Evolutionary conservation across 2,888 invertebrate genomes (phyloP), one percentile per base, ranked within the genome.

Genomic region (Ptychoptera contaminata): DNA sequence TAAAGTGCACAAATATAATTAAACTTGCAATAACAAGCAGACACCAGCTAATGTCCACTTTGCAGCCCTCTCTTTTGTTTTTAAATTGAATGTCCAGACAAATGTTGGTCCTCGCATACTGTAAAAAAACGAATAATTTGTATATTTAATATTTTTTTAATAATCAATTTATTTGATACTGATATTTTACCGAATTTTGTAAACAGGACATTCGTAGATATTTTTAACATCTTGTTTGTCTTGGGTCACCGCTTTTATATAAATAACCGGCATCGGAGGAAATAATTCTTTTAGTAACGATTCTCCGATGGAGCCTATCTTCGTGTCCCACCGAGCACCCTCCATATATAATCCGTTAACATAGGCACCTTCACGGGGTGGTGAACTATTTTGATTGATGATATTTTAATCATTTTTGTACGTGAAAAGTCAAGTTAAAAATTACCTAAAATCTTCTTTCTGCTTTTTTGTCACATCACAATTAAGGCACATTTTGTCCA

Each of bases 401-500:
- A 46, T 37, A 23, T n/a, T 34, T 39, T 43, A 16, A n/a, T n/a
- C 39, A 39, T 37, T 34, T 35, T 11, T 41, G n/a, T 44, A 34
- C 14, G 40, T 12, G 16, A 34, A 40, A 43, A 46, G 30, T 16
- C 35, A 37, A 35, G 30, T 38, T 16, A n/a, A n/a, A 37, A 55
- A 65, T 67, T 65, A 82, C 76, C 74, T 77, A 60, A 93, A 81
- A 56, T 94, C 93, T 47, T 86, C 82, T 51, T 80, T 77, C 31
- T 66, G 71, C 60, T 85, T 93, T 65, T 92, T 93, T 7, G 92
- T 92, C 31, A 94, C 93, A 60, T 94, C 94, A 57, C 91, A 92
- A 63, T 87, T 82, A 38, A 94, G 73, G 58, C 88, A 90, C 92
- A 94, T 93, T 62, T 90, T 86, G 67, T 94, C 93, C 48, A 94